Base-by-base conservation (phyloP, 2,797 vertebrate species). In the Neopelma chrysocephalum region DNA sequence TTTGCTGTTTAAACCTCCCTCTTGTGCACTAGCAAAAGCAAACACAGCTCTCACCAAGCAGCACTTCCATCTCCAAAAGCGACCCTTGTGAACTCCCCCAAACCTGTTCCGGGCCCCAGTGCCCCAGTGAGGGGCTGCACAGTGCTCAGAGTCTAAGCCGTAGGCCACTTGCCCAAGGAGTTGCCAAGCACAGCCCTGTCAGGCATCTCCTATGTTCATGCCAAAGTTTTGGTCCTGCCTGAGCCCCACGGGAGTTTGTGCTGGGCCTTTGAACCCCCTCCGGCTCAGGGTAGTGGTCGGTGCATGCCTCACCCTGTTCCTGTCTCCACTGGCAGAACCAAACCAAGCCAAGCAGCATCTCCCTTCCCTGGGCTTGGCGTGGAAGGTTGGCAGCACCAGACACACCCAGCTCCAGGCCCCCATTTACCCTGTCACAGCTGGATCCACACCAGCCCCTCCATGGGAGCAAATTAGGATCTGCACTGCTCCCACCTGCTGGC, bases 201-300 rank as follows among this genome's bases (percentile, higher is more conserved):
- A 13, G 8, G 6, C 1, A 0, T 21, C 34, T 54, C 25, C 36
- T 1, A 3, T 21, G 14, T 3, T 8, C 42, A 3, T 2, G 6
- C 12, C 36, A 3, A 16, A 27, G 58, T 11, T 60, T 5, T 36
- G 32, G 38, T 34, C 15, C 61, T 29, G 21, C 29, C 40, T 3
- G 56, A 42, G 40, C 14, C 48, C 11, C 31, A 0, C 11, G 1
- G 12, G 17, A 47, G n/a, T 16, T 57, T 6, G 3, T 1, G 2
- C 20, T 26, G 38, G 36, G 27, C 29, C 17, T 34, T 8, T 5
- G 20, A 16, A 12, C 13, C 5, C 5, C 7, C 16, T 5, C 47
- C 0, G 0, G 23, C 47, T n/a, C 40, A 4, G 32, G 36, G 15
- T 29, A 38, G 45, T 26, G 10, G 32, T 9, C 14, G 3, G 15